Base-by-base conservation (phyloP, 2,888 invertebrate species). In the Drosophila meridionalis region DNA sequence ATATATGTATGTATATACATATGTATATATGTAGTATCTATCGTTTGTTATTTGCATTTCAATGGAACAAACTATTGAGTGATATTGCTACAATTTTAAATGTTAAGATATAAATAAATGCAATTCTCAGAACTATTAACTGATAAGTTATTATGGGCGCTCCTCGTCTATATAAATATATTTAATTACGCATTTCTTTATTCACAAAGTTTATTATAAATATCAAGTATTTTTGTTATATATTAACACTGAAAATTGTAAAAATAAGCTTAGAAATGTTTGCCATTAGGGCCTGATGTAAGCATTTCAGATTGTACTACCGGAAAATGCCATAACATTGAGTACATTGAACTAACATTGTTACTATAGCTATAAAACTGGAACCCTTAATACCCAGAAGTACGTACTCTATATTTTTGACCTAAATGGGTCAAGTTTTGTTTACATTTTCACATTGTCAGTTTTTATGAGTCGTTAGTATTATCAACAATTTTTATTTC, bases 391-490 rank as follows among this genome's bases (percentile, higher is more conserved):
- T 55, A 38, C 12, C 30, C 12, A 38, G 43, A 45, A 28, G 2
- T 7, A 34, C n/a, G 52, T 52, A 12, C 7, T 34, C 34, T 20
- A 20, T 12, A 36, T 6, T 43, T 7, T 40, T 43, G 38, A 43
- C 40, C 50, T 36, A 80, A 89, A 87, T 89, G 69, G 87, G 87
- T 89, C 84, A 89, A 84, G 75, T 68, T 87, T 60, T 78, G 73
- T 80, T 87, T 89, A 64, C 60, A 80, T 82, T 69, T 71, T 53
- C 69, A 67, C 65, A 63, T 71, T 61, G 60, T 69, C 59, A 30
- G 55, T 61, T 85, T 83, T 76, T 78, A 83, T 80, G 72, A 43
- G 53, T 55, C 62, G 57, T 62, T 59, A 45, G 32, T 71, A 45
- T 59, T 78, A 76, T 76, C 67, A 66, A 66, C 56, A 74, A 73